Evolutionary conservation across 2,888 invertebrate genomes (phyloP), one percentile per base, ranked within the genome.

Genomic region (Patella caerulea): DNA sequence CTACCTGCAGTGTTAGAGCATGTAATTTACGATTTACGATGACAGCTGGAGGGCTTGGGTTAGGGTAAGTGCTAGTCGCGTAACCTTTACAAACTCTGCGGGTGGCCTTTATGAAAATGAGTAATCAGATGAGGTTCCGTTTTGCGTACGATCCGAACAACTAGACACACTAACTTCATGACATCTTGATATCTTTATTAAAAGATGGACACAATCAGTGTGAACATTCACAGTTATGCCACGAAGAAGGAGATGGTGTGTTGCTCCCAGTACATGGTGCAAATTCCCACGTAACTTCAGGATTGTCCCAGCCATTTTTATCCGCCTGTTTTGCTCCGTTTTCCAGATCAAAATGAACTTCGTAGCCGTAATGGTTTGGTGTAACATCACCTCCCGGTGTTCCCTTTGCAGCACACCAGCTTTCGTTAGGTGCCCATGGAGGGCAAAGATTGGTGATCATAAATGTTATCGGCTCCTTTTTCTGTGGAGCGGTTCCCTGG

Each of bases 391-490:
- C 77, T 3, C 78, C 77, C 2, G 81, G 83, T 11, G 75, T 79
- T 4, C 83, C 79, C 14, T 56, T 55, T 52, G 87, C 86, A 4
- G 81, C 84, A 71, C 88, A 87, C 87, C 88, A 87, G 14, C 82
- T 77, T 19, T 81, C 74, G 73, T 88, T 88, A 2, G 84, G 85
- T 0, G 76, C 83, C 9, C 74, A 79, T 19, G 82, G 81, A 0
- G 87, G 86, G 78, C 87, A 88, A 24, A 85, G 74, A 74, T 88
- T 87, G 17, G 86, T 87, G 11, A 87, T 78, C 87, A 86, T 86
- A 79, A 88, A 87, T 14, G 83, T 81, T 11, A 79, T 65, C 24
- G 82, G 76, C 24, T 65, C 74, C 3, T 78, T 81, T 24, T 76
- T 79, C 2, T 72, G 12, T 5, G 82, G 77, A 0, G 78, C 45